Percentiles rank a stretch among this genome's conserved stretches.
Evolutionary conservation across 2,797 vertebrate genomes (phyloP).

Genomic region (Ibycter americanus): DNA sequence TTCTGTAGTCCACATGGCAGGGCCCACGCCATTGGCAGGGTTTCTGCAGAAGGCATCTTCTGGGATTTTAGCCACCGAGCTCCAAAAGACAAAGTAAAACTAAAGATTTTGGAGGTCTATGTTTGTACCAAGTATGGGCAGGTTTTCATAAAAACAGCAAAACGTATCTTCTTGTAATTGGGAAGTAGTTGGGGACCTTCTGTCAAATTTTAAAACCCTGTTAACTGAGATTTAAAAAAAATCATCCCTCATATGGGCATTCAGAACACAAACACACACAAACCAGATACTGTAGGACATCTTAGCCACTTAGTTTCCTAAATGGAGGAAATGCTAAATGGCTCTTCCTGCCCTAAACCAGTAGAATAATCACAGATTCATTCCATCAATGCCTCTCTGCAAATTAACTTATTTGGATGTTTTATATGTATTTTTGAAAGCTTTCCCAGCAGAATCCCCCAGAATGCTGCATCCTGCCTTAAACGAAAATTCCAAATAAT

Average conservation of each 20-base stretch:
- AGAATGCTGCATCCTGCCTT: not conserved
- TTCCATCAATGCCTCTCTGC: not conserved
- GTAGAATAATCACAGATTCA: not conserved
- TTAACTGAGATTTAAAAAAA: not conserved
- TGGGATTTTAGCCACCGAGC: not conserved
- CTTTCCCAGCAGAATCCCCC: not conserved
- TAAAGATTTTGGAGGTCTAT: not conserved
- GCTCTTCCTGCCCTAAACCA: not conserved
- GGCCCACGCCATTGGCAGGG: fast-evolving
- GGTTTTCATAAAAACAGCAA: not conserved
- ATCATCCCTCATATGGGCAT: not conserved
- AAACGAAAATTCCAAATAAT: slow-evolving; percentile 33
- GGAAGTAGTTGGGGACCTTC: not conserved
- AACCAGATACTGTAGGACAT: not conserved
- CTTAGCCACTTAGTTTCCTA: not conserved
- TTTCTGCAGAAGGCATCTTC: not conserved
- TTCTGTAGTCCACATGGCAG: not conserved
- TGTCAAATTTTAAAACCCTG: not conserved
- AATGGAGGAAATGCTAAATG: not conserved
- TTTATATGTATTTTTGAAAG: slow-evolving; percentile 27
- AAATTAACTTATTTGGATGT: not conserved
- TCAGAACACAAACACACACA: not conserved
- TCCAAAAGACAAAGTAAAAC: not conserved
- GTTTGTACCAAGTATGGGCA: not conserved
- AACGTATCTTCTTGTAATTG: not conserved